Evolutionary conservation across 2,113 vertebrate genomes (phyloP).

Genomic region (Uria lomvia): DNA sequence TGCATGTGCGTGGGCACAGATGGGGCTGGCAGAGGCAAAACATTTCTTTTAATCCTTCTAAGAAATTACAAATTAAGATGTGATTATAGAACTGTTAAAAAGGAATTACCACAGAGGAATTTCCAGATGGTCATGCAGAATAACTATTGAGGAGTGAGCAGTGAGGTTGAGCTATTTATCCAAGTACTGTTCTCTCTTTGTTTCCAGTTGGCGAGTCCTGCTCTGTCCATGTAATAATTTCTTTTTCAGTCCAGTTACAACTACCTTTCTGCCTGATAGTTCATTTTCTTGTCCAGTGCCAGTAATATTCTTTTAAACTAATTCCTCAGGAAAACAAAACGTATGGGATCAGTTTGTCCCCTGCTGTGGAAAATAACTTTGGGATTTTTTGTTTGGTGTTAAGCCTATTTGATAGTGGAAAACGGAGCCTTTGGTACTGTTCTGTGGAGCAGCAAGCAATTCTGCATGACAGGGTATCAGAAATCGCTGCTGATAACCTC

Average conservation of each 20-base stretch:
- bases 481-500: neutral
- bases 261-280: neutral
- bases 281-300: neutral
- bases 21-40: neutral
- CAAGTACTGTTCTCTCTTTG: neutral
- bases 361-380: neutral
- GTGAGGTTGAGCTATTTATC: slow-evolving; percentile 16
- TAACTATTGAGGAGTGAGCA: slow-evolving; percentile 5
- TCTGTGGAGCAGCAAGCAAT: neutral
- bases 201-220: neutral
- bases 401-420: neutral
- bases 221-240: neutral
- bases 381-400: neutral
- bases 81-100: slow-evolving; percentile 50
- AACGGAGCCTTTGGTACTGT: neutral
- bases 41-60: slow-evolving; percentile 45
- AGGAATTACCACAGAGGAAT: slow-evolving; percentile 31
- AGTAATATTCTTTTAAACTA: neutral
- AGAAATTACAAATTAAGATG: slow-evolving; percentile 54
- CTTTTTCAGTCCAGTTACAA: neutral
- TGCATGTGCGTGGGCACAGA: neutral
- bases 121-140: slow-evolving; percentile 50
- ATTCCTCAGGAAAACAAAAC: neutral
- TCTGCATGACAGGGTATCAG: neutral
- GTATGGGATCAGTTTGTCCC: neutral